Evolutionary conservation across 1,140 invertebrate genomes (phyloP).

Genomic region (Heliconius congener): DNA sequence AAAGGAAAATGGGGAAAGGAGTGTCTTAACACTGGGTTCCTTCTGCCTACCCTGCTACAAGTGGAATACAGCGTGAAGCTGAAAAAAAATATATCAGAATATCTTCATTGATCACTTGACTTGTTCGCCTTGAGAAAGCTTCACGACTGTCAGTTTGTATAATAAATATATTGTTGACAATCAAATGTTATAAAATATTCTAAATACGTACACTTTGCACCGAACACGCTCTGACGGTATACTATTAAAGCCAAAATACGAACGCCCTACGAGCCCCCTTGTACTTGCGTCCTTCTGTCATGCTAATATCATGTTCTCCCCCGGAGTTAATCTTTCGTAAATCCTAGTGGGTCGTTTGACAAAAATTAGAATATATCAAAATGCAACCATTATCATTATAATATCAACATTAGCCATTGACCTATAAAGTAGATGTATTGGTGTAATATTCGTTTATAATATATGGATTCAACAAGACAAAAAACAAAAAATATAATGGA

Average conservation of each 20-base stretch:
- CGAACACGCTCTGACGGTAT: not conserved
- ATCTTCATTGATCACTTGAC: no score
- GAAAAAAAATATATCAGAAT: no score
- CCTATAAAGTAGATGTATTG: not conserved
- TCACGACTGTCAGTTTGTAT: no score
- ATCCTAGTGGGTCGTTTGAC: conserved; percentile 59
- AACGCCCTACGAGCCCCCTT: conserved; percentile 18
- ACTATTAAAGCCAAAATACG: conserved; percentile 6
- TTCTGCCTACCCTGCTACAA: no score
- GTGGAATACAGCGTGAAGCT: no score
- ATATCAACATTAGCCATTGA: conserved; percentile 52
- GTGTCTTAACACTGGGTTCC: no score
- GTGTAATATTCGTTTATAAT: no score
- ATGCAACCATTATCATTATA: conserved; percentile 67
- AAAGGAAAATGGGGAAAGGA: no score
- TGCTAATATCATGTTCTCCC: conserved; percentile 59
- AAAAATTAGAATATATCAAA: conserved; percentile 67
- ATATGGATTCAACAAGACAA: no score
- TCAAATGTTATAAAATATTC: not conserved
- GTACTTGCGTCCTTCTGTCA: conserved; percentile 45
- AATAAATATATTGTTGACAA: no score
- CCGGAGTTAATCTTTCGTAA: conserved; percentile 73
- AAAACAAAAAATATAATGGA: no score
- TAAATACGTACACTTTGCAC: not conserved
- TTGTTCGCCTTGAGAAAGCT: no score